Percentiles rank a stretch among this genome's conserved stretches.
Conservation (phyloP, 2,113 vertebrate species). For the Ranitomeya variabilis region DNA sequence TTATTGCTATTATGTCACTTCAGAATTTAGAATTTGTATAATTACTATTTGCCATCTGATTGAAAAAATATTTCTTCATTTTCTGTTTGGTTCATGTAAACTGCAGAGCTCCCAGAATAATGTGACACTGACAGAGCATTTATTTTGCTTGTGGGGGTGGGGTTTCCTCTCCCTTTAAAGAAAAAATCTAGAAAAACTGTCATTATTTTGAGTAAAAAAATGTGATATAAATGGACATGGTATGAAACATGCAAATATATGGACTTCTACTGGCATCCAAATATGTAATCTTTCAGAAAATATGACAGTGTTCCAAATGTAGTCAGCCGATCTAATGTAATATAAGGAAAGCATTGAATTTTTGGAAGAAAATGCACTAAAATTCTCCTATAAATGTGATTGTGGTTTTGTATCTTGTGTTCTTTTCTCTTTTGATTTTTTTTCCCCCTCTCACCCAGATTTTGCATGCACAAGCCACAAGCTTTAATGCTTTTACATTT, state of each 20-base stretch:
- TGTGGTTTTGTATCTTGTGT: slow-evolving; percentile 52
- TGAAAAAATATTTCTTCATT: no score
- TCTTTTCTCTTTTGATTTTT: slow-evolving; percentile 22
- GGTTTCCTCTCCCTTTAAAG: no score
- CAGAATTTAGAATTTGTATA: no score
- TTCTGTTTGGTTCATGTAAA: no score
- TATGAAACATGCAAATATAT: not conserved
- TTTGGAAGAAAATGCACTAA: slow-evolving; percentile 46
- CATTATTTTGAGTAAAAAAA: not conserved
- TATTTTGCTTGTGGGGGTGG: no score
- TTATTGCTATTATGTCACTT: no score
- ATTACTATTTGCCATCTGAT: no score
- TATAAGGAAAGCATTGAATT: slow-evolving; percentile 42
- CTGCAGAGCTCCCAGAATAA: no score
- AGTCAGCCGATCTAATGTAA: slow-evolving; percentile 21
- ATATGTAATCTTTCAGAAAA: slow-evolving; percentile 25
- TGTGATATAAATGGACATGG: not conserved
- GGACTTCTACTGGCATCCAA: slow-evolving; percentile 1
- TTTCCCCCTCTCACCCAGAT: slow-evolving; percentile 41
- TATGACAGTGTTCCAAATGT: slow-evolving; percentile 34
- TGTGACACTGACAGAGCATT: no score
- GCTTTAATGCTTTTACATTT: slow-evolving; percentile 21
- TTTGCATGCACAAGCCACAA: slow-evolving; percentile 33
- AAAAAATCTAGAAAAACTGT: not conserved
- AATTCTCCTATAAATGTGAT: slow-evolving; percentile 45